Conservation (phyloP, 2,113 vertebrate species). For the Entomyzon cyanotis region DNA sequence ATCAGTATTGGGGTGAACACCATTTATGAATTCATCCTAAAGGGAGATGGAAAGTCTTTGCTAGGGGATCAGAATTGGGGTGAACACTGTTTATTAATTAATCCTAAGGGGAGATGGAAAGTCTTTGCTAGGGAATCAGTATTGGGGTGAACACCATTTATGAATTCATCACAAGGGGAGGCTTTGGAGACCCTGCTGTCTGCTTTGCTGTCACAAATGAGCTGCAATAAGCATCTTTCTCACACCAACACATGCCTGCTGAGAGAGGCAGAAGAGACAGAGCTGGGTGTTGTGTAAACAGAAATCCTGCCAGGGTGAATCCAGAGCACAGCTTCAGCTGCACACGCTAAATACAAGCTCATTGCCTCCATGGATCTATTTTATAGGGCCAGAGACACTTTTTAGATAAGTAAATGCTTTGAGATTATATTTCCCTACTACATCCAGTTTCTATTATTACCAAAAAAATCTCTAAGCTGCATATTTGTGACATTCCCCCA, state of each 20-base stretch:
- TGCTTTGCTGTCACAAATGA: neutral
- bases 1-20: neutral
- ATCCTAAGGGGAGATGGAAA: neutral
- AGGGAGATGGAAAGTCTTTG: neutral
- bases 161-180: neutral
- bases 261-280: neutral
- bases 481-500: neutral
- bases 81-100: neutral
- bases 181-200: neutral
- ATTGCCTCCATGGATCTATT: neutral
- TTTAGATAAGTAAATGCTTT: slow-evolving; percentile 4
- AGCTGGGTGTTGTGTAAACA: neutral
- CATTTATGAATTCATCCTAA: neutral
- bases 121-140: neutral
- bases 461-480: slow-evolving; percentile 10
- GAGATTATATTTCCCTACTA: slow-evolving; percentile 18
- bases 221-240: neutral
- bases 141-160: neutral
- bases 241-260: neutral
- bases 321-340: neutral
- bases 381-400: neutral
- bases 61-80: neutral
- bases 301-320: neutral
- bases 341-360: neutral
- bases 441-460: slow-evolving; percentile 30